Conservation (phyloP, 2,888 invertebrate genomes). For the Lycophotia porphyrea region DNA sequence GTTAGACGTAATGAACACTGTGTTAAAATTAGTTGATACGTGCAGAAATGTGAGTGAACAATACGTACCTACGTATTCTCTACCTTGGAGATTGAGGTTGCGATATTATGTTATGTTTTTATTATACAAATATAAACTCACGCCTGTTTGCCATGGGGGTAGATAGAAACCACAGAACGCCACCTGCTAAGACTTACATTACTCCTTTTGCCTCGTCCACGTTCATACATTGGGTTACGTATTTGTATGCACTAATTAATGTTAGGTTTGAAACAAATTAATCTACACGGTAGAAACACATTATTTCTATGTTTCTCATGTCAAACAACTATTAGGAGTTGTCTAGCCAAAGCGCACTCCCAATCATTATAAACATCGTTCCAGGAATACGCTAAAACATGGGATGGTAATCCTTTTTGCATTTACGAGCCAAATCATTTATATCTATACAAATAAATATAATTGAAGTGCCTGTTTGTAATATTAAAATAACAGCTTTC, state of each 20-base stretch:
- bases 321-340: slow-evolving; percentile 29
- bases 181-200: too few relatives aligned
- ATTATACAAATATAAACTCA: too few relatives aligned
- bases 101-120: background rate
- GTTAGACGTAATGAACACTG: too few relatives aligned
- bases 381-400: slow-evolving; percentile 3
- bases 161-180: too few relatives aligned
- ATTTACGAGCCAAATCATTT: background rate
- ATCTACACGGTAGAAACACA: background rate
- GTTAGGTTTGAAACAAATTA: slow-evolving; percentile 6
- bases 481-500: too few relatives aligned
- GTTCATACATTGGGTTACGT: too few relatives aligned
- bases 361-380: slow-evolving; percentile 47
- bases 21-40: too few relatives aligned
- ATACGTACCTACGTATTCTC: background rate
- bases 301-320: slow-evolving; percentile 4
- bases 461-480: too few relatives aligned
- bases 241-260: background rate
- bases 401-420: background rate
- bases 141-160: too few relatives aligned
- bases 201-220: too few relatives aligned
- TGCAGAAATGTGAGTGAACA: background rate
- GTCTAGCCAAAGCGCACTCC: slow-evolving; percentile 42
- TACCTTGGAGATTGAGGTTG: background rate
- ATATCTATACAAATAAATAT: background rate